Base-by-base conservation (phyloP, 1,140 invertebrate species). In the Heliconius congener region DNA sequence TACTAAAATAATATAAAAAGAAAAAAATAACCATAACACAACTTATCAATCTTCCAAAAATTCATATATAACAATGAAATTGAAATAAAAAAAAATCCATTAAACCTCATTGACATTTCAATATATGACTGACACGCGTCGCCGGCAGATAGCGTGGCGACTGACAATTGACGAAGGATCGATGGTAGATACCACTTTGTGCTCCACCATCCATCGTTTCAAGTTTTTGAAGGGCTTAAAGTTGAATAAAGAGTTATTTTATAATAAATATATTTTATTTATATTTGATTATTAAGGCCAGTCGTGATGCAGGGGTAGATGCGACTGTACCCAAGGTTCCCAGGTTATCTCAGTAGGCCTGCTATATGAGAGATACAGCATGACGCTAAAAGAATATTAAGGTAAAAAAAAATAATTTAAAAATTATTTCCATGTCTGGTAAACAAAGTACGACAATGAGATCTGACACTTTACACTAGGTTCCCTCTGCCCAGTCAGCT, bases 121-220 rank as follows among this genome's bases (percentile, higher is more conserved):
- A 86, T 82, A 77, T 76, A 79, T 84, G 86, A 88, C 72, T 87
- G 88, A 90, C 88, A 82, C 80, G 66, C 83, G 85, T 87, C 87
- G 78, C 72, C 39, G 79, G 39, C 52, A 86, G 87, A 88, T 87
- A 86, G 80, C 85, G 79, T 30, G 57, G 75, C 72, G 83, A 77
- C 79, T 82, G 85, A 86, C 85, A 84, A 73, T 81, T 85, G 83
- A 86, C 83, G 83, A 82, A 85, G 85, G 82, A 83, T 80, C 81
- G 83, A 85, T 85, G 52, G 76, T 73, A 82, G 83, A 85, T 85
- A 84, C 81, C 72, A 80, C 73, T 66, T 80, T 82, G 73, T 82
- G 74, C 57, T 78, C 71, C 42, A 78, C 76, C 37, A 79, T 74
- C 34, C 73, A 71, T 39, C 23, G 27, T 13, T 66, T 66, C 11